Conservation (phyloP, 2,888 invertebrate species). For the Marronus borbonicus region DNA sequence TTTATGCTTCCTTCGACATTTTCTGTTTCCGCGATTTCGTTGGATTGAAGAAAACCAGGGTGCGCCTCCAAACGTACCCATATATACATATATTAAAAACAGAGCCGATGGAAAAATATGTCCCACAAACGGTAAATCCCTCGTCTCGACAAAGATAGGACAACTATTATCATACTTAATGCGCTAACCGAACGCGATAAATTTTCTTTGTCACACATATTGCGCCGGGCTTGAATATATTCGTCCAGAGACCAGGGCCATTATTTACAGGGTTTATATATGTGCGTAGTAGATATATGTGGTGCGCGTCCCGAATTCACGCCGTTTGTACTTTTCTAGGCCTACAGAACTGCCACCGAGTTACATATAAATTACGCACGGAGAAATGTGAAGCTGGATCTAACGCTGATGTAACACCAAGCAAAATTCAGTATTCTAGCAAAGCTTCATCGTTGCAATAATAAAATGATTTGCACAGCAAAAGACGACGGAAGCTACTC, state of each 20-base stretch:
- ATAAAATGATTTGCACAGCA: too few relatives aligned
- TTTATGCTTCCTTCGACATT: conserved; percentile 6
- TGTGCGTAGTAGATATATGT: background rate
- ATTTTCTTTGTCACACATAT: conserved; percentile 32
- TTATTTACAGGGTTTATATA: conserved; percentile 26
- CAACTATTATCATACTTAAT: conserved; percentile 40
- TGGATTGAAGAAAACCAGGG: background rate
- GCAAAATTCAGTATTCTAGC: too few relatives aligned
- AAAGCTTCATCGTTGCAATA: too few relatives aligned
- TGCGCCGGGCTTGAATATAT: conserved; percentile 11
- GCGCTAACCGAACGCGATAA: conserved; percentile 33
- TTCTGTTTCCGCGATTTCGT: background rate
- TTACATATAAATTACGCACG: too few relatives aligned
- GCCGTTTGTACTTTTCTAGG: background rate
- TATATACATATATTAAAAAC: conserved; percentile 3
- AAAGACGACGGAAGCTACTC: too few relatives aligned
- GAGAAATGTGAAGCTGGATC: too few relatives aligned
- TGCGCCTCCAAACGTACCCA: background rate
- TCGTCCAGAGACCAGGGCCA: conserved; percentile 17
- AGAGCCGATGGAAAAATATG: conserved; percentile 25
- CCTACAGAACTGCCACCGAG: background rate
- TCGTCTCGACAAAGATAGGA: conserved; percentile 32
- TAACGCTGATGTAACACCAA: too few relatives aligned
- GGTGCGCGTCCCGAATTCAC: background rate
- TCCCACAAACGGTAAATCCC: conserved; percentile 16